Evolutionary conservation across 1,140 invertebrate species (phyloP).

Genomic region (Apis cerana): DNA sequence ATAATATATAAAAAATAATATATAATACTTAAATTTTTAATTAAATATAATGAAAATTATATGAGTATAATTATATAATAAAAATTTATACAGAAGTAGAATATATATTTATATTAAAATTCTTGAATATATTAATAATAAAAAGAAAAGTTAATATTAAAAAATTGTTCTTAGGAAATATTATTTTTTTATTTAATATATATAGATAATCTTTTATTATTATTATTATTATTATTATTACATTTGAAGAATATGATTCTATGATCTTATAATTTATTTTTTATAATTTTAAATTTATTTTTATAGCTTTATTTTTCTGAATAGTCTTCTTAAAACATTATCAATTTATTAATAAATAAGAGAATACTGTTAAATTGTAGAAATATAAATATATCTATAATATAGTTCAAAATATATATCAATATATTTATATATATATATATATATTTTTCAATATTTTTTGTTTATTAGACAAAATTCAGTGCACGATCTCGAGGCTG

Average conservation of each 20-base stretch:
- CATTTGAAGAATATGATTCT: background rate
- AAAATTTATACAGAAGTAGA: no score
- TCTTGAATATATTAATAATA: background rate
- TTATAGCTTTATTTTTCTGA: background rate
- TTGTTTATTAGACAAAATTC: constrained; percentile 85
- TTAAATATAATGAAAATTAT: background rate
- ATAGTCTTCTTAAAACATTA: background rate
- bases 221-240: background rate
- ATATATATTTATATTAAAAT: background rate
- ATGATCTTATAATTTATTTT: background rate
- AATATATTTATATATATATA: constrained; percentile 19
- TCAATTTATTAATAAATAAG: constrained; percentile 9
- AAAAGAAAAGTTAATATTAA: constrained; percentile 11
- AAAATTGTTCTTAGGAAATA: constrained; percentile 1
- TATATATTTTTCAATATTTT: constrained; percentile 51
- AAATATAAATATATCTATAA: constrained; percentile 16
- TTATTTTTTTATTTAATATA: background rate
- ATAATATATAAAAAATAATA: background rate
- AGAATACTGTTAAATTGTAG: constrained; percentile 17
- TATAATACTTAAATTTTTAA: background rate
- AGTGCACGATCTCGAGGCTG: constrained; percentile 87
- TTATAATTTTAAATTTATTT: background rate
- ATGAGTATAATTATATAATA: background rate
- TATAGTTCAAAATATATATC: background rate
- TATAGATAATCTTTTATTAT: background rate